Conservation (phyloP, 2,797 vertebrate species). For the Lithobates pipiens region DNA sequence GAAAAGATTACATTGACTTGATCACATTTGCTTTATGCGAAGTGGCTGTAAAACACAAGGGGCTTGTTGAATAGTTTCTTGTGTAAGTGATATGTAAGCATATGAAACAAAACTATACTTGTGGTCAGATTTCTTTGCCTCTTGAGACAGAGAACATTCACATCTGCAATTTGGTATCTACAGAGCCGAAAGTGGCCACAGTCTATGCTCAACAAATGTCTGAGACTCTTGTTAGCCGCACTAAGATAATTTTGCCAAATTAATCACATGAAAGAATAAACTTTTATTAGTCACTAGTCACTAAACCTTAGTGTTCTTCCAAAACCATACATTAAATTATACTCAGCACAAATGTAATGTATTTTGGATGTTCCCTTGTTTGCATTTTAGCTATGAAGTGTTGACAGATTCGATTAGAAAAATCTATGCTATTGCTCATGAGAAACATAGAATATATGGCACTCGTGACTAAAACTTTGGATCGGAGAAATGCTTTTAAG, state of each 20-base stretch:
- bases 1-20: slow-evolving; percentile 10
- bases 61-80: slow-evolving; percentile 52
- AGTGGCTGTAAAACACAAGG: slow-evolving; percentile 50
- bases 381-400: slow-evolving; percentile 49
- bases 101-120: slow-evolving; percentile 51
- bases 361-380: slow-evolving; percentile 56
- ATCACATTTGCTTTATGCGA: slow-evolving; percentile 32
- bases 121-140: slow-evolving; percentile 53
- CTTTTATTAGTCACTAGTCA: slow-evolving; percentile 59
- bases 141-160: slow-evolving; percentile 43
- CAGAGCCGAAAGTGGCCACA: slow-evolving; percentile 28
- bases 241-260: slow-evolving; percentile 56
- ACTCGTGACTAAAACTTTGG: slow-evolving; percentile 45
- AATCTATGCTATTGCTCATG: slow-evolving; percentile 44
- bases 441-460: slow-evolving; percentile 49
- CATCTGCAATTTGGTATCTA: slow-evolving; percentile 58
- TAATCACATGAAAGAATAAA: slow-evolving; percentile 61
- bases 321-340: slow-evolving; percentile 54
- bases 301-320: slow-evolving; percentile 54
- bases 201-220: slow-evolving; percentile 10
- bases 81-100: slow-evolving; percentile 56
- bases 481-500: slow-evolving; percentile 34
- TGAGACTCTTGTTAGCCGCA: slow-evolving; percentile 45
- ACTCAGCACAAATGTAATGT: slow-evolving; percentile 55
- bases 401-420: slow-evolving; percentile 60